Evolutionary conservation across 1,140 invertebrate genomes (phyloP), one percentile per base, ranked within the genome.

Genomic region (Brachionus sp.): DNA sequence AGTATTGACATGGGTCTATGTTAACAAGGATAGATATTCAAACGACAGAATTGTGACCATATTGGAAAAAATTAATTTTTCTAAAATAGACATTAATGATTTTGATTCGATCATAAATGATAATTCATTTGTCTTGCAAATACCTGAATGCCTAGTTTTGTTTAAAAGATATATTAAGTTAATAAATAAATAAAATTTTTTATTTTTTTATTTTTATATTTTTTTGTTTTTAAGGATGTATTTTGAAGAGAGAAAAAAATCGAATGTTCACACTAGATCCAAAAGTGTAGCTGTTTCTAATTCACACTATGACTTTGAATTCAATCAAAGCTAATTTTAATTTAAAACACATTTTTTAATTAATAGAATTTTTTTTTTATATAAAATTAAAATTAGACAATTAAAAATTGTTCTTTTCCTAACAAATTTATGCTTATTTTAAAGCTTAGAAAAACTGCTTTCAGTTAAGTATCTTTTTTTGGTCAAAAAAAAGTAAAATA

Each of bases 151-250:
- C 13, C 46, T 75, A 29, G 29, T 2, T 75, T 25, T 44, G 6
- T 75, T 75, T 19, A 75, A 75, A 10, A 75, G n/a, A 23, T 44
- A 25, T 44, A 46, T 75, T 23, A 73, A 73, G 68, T 73, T 33
- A 3, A 64, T 9, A 29, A 64, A 50, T n/a, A 50, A 50, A 50
- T 25, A 37, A 70, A 35, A 39, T 70, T 62, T 62, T n/a, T 16
- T 16, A 6, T 19, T 35, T 70, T 70, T 68, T 68, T 68, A 35
- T 39, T 44, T 39, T 6, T 39, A 42, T 42, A 19, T 16, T 1
- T 42, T 70, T 73, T 44, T 23, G 0, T 73, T 42, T n/a, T 42
- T 37, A 35, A 75, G 70, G 25, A 19, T 75, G 23, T 44, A 75
- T 75, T 75, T 46, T 75, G 70, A 75, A 23, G 37, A 46, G 9